Evolutionary conservation across 2,888 invertebrate genomes (phyloP).

Genomic region (Drosophila differens): DNA sequence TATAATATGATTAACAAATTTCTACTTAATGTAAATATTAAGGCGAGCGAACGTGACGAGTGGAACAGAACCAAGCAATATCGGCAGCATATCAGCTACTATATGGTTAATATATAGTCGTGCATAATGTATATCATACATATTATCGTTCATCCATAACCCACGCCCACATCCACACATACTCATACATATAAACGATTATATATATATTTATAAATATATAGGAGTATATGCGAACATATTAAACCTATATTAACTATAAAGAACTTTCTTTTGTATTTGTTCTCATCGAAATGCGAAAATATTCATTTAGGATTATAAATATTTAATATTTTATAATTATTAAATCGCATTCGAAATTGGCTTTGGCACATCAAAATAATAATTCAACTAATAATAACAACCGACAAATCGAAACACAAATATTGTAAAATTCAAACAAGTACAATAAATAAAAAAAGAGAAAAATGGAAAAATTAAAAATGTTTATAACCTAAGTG

Average conservation of each 20-base stretch:
- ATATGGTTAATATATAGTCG: constrained; percentile 58
- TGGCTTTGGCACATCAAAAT: constrained; percentile 7
- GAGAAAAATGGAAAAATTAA: constrained; percentile 31
- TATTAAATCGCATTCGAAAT: constrained; percentile 38
- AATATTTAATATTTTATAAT: constrained; percentile 62
- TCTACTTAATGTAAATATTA: constrained; percentile 83
- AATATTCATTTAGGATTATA: constrained; percentile 41
- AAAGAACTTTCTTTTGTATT: constrained; percentile 46
- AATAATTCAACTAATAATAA: constrained; percentile 15
- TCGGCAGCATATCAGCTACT: constrained; percentile 75
- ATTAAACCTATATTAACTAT: constrained; percentile 46
- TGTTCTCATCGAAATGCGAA: constrained; percentile 46
- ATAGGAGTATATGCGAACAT: constrained; percentile 29
- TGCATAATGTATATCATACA: constrained; percentile 66
- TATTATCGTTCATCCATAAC: constrained; percentile 28
- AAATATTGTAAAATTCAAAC: constrained; percentile 33
- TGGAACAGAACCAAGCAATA: constrained; percentile 67
- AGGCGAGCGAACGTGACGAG: constrained; percentile 58
- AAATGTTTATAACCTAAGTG: constrained; percentile 76
- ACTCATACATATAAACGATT: constrained; percentile 16
- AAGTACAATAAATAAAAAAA: constrained; percentile 14
- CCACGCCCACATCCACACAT: constrained; percentile 19
- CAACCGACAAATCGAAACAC: constrained; percentile 28
- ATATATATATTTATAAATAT: constrained; percentile 26
- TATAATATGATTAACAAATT: constrained; percentile 62